Conservation (phyloP, 2,113 vertebrate genomes). For the Rhabdomys dilectus region DNA sequence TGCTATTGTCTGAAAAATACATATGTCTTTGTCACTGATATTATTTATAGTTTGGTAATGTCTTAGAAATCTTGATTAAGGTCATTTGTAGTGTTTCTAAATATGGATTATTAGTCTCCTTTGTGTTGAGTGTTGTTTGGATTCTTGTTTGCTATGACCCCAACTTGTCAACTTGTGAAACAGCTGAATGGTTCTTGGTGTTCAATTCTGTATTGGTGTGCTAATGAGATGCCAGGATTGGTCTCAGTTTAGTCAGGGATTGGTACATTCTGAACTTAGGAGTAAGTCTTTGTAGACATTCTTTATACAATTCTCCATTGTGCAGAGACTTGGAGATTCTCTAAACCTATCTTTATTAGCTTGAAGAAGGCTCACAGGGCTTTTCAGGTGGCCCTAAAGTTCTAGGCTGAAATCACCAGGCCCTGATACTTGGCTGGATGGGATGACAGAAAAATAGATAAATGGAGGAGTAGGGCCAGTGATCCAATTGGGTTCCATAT, state of each 20-base stretch:
- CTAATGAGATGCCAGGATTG: neutral
- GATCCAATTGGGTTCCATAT: neutral
- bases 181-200: neutral
- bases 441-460: neutral
- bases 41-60: neutral
- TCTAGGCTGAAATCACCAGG: neutral
- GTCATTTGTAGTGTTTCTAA: neutral
- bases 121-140: neutral
- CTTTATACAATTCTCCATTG: neutral
- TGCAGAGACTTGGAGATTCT: neutral
- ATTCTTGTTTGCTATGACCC: neutral
- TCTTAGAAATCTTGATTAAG: neutral
- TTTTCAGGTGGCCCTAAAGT: neutral
- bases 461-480: neutral
- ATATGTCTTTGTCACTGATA: neutral
- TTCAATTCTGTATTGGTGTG: neutral
- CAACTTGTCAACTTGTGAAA: neutral
- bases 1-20: neutral
- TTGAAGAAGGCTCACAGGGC: neutral
- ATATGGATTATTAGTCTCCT: neutral
- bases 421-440: neutral
- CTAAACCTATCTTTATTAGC: neutral
- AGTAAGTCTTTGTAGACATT: neutral
- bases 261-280: neutral
- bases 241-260: neutral